phyloP scores from a whole-genome alignment of 2,888 invertebrate genomes.

The Torymus tubicola region DNA sequence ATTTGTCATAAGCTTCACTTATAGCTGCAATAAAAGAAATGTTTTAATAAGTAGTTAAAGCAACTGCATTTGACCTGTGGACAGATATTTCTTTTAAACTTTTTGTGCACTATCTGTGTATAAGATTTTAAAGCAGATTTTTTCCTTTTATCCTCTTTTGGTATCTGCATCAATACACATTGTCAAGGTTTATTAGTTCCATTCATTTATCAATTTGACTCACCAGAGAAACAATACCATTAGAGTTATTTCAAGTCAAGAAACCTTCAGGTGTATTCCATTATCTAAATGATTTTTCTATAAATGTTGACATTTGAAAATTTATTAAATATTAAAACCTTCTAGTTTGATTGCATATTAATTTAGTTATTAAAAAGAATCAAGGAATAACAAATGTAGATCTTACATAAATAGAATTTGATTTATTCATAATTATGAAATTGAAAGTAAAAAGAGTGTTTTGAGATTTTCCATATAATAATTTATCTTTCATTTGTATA shows the following conservation, averaged over 20 bases:
- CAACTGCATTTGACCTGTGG: too few relatives aligned
- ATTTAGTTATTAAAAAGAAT: background rate
- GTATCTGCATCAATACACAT: slow-evolving; percentile 19
- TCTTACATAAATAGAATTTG: too few relatives aligned
- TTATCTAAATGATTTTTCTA: slow-evolving; percentile 2
- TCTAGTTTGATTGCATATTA: background rate
- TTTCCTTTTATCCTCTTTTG: slow-evolving; percentile 16
- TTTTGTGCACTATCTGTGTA: too few relatives aligned
- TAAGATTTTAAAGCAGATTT: background rate
- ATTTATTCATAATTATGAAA: too few relatives aligned
- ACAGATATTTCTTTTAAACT: too few relatives aligned
- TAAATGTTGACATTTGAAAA: background rate
- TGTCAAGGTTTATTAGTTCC: slow-evolving; percentile 37
- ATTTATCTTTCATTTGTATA: too few relatives aligned
- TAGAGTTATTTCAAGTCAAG: slow-evolving; percentile 1
- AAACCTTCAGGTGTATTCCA: slow-evolving; percentile 10
- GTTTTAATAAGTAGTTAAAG: too few relatives aligned
- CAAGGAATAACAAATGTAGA: too few relatives aligned
- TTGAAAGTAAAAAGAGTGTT: too few relatives aligned
- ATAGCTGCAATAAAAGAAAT: too few relatives aligned
- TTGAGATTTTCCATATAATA: too few relatives aligned
- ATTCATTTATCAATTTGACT: slow-evolving; percentile 42
- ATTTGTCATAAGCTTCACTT: background rate
- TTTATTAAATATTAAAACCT: background rate
- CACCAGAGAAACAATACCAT: slow-evolving; percentile 13